These are phyloP conservation scores for Dolichotis patagonum DNA, from an alignment of 2,113 vertebrate genomes.

Conservation along the genomic window DNA sequence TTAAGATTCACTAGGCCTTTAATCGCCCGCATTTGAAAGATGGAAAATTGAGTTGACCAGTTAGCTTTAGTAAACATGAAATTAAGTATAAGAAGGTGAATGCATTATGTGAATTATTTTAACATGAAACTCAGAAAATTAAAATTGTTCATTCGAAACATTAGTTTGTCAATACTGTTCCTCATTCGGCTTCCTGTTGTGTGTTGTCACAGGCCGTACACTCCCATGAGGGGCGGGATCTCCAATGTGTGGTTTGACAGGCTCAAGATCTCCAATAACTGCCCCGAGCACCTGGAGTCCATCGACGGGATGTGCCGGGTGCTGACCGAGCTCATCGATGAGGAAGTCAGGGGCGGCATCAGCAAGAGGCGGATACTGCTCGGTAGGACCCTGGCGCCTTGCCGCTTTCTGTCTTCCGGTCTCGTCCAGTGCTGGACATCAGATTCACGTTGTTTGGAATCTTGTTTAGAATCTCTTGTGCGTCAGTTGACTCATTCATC, in stretches of 20 bases:
- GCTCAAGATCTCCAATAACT: slow-evolving; percentile 90
- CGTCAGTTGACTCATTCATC: background rate
- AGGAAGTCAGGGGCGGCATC: slow-evolving; percentile 90
- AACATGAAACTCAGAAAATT: background rate
- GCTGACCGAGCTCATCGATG: slow-evolving; percentile 88
- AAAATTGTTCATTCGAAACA: slow-evolving; percentile 4
- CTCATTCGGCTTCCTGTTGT: background rate
- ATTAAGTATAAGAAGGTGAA: background rate
- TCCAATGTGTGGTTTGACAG: slow-evolving; percentile 96
- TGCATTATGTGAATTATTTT: background rate
- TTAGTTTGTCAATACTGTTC: background rate
- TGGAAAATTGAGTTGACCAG: background rate
- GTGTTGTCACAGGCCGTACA: slow-evolving; percentile 90
- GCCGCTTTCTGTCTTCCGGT: background rate
- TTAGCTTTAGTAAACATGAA: background rate
- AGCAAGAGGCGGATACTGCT: slow-evolving; percentile 91
- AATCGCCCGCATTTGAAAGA: background rate
- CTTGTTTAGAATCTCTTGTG: background rate
- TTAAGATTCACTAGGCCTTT: background rate
- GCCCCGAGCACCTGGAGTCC: slow-evolving; percentile 92
- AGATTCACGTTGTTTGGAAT: background rate
- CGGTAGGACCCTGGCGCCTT: slow-evolving; percentile 85
- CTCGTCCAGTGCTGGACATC: background rate
- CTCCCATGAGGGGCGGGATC: slow-evolving; percentile 89
- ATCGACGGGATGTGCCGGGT: slow-evolving; percentile 89